These are phyloP conservation scores for Cataglyphis albicans DNA, from an alignment of 2,888 invertebrate species.

Conservation along the genomic window DNA sequence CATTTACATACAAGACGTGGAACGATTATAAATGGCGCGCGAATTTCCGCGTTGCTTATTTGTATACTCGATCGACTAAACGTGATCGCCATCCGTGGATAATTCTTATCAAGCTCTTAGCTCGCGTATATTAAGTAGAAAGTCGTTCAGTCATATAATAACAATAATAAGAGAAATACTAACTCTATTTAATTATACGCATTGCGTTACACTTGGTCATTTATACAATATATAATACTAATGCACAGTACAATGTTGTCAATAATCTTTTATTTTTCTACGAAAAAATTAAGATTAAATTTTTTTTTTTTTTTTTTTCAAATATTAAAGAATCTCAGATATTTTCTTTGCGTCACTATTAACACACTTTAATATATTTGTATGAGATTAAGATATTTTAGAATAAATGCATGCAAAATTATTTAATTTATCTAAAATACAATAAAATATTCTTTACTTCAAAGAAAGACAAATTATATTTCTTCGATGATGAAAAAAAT, in stretches of 20 bases:
- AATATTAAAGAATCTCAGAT: not conserved
- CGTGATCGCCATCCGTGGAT: conserved; percentile 37
- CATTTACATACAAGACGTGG: conserved; percentile 29
- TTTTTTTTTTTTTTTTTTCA: too few species aligned
- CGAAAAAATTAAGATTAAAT: not conserved
- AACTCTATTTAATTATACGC: conserved; percentile 37
- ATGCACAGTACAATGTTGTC: conserved; percentile 14
- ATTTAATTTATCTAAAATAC: not conserved
- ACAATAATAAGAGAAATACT: conserved; percentile 64
- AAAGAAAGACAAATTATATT: not conserved
- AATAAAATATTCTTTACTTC: not conserved
- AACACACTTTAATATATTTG: not conserved
- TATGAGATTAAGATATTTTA: not conserved
- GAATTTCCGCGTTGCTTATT: conserved; percentile 38
- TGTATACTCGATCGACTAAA: conserved; percentile 16
- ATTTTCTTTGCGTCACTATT: not conserved
- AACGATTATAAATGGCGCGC: conserved; percentile 31
- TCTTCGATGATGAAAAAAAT: not conserved
- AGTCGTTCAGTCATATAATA: conserved; percentile 62
- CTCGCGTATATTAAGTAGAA: conserved; percentile 67
- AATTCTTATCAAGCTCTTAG: conserved; percentile 61
- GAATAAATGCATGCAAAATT: not conserved
- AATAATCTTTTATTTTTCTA: not conserved
- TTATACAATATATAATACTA: conserved; percentile 24
- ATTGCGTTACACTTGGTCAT: conserved; percentile 48